Percentiles rank a stretch among this genome's conserved stretches.
Conservation (phyloP, 2,888 invertebrate genomes). For the Plebejus melissa region DNA sequence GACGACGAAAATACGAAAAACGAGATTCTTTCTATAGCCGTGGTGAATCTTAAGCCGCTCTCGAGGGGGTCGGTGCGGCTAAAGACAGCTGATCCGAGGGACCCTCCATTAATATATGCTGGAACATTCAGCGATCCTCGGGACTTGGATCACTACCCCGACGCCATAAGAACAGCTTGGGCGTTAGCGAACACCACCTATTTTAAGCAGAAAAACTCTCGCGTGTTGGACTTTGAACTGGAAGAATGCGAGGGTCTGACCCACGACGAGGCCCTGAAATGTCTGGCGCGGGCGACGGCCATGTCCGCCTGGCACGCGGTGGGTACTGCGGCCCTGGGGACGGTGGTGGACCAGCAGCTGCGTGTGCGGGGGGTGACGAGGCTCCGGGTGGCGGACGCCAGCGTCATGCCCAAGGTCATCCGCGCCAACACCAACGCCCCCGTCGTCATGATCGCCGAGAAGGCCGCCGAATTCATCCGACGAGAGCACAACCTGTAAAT, state of each 20-base stretch:
- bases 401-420: conserved; percentile 56
- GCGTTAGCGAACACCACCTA: conserved; percentile 50
- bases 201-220: conserved; percentile 49
- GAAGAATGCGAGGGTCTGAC: conserved; percentile 46
- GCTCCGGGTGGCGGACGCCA: conserved; percentile 62
- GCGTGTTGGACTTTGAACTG: conserved; percentile 47
- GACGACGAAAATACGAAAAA: conserved; percentile 42
- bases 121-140: conserved; percentile 51
- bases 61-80: conserved; percentile 57
- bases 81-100: conserved; percentile 45
- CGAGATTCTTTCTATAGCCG: conserved; percentile 54
- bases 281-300: conserved; percentile 53
- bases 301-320: conserved; percentile 66
- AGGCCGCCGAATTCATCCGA: conserved; percentile 58
- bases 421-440: conserved; percentile 67
- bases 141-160: conserved; percentile 52
- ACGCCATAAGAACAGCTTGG: conserved; percentile 48
- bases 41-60: conserved; percentile 58
- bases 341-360: conserved; percentile 52
- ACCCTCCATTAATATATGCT: conserved; percentile 54
- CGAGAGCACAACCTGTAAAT: conserved; percentile 7
- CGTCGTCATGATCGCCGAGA: conserved; percentile 65
- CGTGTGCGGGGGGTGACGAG: conserved; percentile 48
- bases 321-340: conserved; percentile 61
- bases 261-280: conserved; percentile 60